Conservation (phyloP, 2,888 invertebrate genomes). For the Pemphredon lugubris region DNA sequence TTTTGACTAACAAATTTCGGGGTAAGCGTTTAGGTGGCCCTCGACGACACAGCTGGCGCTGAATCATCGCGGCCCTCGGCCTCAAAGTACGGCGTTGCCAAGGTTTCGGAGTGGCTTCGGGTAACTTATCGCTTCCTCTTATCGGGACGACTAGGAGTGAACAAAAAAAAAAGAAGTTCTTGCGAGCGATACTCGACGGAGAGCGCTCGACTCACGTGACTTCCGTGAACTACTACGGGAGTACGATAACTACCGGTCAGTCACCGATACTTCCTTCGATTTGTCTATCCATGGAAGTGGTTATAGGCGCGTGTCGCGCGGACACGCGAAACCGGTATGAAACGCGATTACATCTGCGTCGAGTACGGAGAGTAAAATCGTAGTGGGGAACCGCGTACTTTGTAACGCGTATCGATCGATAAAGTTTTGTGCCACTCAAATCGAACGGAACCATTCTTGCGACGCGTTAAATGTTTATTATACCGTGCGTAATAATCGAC, state of each 20-base stretch:
- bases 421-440: neutral
- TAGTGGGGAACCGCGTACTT: too few relatives aligned
- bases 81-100: constrained; percentile 56
- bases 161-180: constrained; percentile 9
- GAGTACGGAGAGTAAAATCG: too few relatives aligned
- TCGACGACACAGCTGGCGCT: constrained; percentile 70
- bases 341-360: too few relatives aligned
- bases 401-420: neutral
- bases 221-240: constrained; percentile 29
- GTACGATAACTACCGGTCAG: constrained; percentile 20
- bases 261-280: constrained; percentile 13
- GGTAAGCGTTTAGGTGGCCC: constrained; percentile 39
- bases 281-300: constrained; percentile 5
- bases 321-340: too few relatives aligned
- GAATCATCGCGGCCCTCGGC: constrained; percentile 68
- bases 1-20: constrained; percentile 68
- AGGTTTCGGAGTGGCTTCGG: constrained; percentile 59
- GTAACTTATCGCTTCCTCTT: constrained; percentile 61
- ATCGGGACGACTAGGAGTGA: constrained; percentile 38
- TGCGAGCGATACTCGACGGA: constrained; percentile 29
- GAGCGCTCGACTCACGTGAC: constrained; percentile 35
- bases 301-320: too few relatives aligned
- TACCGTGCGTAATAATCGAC: constrained; percentile 31
- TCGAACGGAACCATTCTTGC: neutral
- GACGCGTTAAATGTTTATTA: constrained; percentile 50